Evolutionary conservation across 2,797 vertebrate genomes (phyloP), one percentile per base, ranked within the genome.

Genomic region (Sibirionetta formosa): DNA sequence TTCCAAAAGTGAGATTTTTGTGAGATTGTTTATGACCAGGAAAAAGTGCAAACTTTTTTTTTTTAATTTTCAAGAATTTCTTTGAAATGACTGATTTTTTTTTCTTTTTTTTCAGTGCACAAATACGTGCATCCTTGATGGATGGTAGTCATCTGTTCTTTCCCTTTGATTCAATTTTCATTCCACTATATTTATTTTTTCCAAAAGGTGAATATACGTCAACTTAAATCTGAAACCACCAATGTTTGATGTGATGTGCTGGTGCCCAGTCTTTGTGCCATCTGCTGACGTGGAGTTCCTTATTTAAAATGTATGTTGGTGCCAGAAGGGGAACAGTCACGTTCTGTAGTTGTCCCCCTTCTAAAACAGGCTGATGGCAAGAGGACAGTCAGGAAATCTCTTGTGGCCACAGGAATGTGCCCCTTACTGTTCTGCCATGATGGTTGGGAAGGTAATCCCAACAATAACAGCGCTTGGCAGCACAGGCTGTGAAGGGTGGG

Each of bases 131-230:
- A 94, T 95, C 89, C 91, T 96, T 96, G 96, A 97, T 91, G 95
- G 95, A 97, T 97, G 97, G 97, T 98, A 98, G 97, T 97, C 96
- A 96, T 97, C 92, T 96, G 91, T 97, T 96, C 91, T 97, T 95
- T 93, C 95, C 92, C 93, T 94, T 96, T 89, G 95, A 92, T 98
- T 97, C 96, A 93, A 88, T 94, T 97, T 98, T 96, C 97, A 98
- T 98, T 98, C 98, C 97, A 96, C 97, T 97, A 66, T 98, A 98
- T 98, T 98, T 98, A 98, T 98, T 98, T 97, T 94, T 93, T 93
- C 97, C 97, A 98, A 95, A 97, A 97, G 92, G 82, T 89, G 56
- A 94, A 96, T 90, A 79, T 89, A 90, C 78, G 93, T 98, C 94
- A 93, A 78, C 95, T 96, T 94, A 84, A 97, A 96, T 96, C 97